Conservation (phyloP, 2,888 invertebrate genomes). For the Orthosia gracilis region DNA sequence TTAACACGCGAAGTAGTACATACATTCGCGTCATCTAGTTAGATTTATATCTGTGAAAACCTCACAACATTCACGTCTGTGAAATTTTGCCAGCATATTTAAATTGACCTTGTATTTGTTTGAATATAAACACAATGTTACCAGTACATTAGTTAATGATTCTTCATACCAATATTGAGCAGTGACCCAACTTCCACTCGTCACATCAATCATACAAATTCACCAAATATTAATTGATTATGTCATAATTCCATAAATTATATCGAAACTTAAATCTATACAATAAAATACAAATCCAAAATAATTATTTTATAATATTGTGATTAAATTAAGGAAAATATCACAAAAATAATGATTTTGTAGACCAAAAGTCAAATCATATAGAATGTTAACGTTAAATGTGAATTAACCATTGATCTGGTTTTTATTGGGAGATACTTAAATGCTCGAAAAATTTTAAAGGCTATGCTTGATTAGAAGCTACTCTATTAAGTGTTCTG, state of each 20-base stretch:
- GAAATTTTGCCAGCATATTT: neutral
- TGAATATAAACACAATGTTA: neutral
- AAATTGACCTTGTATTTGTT: neutral
- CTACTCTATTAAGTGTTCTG: neutral
- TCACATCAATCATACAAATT: conserved; percentile 29
- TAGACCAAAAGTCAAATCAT: neutral
- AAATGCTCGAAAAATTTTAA: neutral
- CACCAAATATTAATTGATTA: conserved; percentile 13
- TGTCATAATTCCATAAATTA: conserved; percentile 28
- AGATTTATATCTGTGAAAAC: too few relatives aligned
- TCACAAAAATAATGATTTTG: conserved; percentile 14
- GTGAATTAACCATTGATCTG: neutral
- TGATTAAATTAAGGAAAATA: conserved; percentile 22
- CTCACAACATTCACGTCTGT: too few relatives aligned
- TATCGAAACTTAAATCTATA: conserved; percentile 31
- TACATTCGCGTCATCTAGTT: too few relatives aligned
- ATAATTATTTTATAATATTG: conserved; percentile 19
- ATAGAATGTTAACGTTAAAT: neutral
- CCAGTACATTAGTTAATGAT: neutral
- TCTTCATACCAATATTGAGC: conserved; percentile 38
- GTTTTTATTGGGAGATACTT: neutral
- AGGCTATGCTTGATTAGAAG: too few relatives aligned
- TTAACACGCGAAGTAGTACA: too few relatives aligned
- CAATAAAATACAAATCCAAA: conserved; percentile 46
- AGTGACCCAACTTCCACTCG: conserved; percentile 9